Evolutionary conservation across 2,797 vertebrate species (phyloP).

Genomic region (Apogon talboti): DNA sequence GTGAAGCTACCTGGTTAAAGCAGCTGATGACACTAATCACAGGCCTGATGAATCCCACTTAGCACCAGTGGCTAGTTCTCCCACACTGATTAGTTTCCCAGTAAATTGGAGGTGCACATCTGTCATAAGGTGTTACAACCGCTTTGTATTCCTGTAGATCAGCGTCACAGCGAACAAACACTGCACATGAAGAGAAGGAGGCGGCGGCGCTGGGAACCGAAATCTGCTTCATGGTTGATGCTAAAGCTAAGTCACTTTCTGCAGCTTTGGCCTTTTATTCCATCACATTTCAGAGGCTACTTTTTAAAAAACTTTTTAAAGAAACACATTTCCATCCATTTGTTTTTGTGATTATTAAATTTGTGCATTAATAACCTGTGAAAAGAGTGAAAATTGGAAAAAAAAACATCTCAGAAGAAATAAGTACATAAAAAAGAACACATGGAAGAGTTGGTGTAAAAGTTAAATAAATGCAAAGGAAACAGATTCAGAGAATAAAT

Average conservation of each 20-base stretch:
- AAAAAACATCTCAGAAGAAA: no score
- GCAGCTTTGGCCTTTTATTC: no score
- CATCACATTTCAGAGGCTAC: no score
- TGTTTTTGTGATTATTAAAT: no score
- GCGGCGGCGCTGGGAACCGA: not conserved
- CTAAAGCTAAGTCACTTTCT: not conserved
- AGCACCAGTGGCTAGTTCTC: constrained; percentile 51
- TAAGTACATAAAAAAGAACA: no score
- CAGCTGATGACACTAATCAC: constrained; percentile 55
- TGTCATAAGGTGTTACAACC: constrained; percentile 30
- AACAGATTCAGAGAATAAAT: no score
- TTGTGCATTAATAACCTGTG: no score
- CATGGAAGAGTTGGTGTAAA: no score
- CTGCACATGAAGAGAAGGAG: not conserved
- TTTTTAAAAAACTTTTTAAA: no score
- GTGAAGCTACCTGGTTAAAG: constrained; percentile 31
- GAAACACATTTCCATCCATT: no score
- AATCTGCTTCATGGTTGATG: not conserved
- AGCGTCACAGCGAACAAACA: constrained; percentile 1
- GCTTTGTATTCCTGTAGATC: constrained; percentile 18
- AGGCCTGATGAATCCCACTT: constrained; percentile 59
- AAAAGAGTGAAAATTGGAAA: no score
- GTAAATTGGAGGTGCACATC: constrained; percentile 40
- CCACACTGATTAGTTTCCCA: constrained; percentile 42
- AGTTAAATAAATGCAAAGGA: no score